Conservation (phyloP, 1,140 invertebrate genomes). For the Drosophila micromelanica region DNA sequence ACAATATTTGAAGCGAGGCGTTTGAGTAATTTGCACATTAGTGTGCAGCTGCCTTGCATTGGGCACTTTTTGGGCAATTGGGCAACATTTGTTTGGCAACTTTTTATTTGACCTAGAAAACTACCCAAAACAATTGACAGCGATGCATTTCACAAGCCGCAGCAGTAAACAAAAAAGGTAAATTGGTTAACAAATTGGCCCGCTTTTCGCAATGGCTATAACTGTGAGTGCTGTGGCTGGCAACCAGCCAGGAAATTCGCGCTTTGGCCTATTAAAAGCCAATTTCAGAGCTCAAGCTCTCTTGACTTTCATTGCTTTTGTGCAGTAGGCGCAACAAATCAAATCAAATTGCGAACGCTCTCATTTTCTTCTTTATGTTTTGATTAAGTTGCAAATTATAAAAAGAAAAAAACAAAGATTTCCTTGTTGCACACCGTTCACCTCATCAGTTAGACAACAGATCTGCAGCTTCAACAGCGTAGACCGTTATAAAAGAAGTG, state of each 20-base stretch:
- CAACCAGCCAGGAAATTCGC: slow-evolving; percentile 63
- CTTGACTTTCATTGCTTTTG: slow-evolving; percentile 53
- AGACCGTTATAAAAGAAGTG: slow-evolving; percentile 16
- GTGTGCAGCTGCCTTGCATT: slow-evolving; percentile 38
- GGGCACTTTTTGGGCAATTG: slow-evolving; percentile 3
- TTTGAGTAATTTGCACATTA: slow-evolving; percentile 71
- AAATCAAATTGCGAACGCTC: slow-evolving; percentile 21
- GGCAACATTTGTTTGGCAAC: slow-evolving; percentile 21
- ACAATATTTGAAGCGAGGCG: slow-evolving; percentile 14
- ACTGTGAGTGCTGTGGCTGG: slow-evolving; percentile 39
- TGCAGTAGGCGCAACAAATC: slow-evolving; percentile 45
- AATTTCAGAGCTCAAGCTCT: slow-evolving; percentile 47
- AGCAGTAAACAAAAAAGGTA: slow-evolving; percentile 11
- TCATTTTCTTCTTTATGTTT: neutral
- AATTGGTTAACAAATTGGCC: slow-evolving; percentile 58
- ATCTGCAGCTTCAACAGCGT: neutral
- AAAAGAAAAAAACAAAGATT: slow-evolving; percentile 37
- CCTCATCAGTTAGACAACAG: slow-evolving; percentile 35
- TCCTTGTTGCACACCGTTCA: slow-evolving; percentile 70
- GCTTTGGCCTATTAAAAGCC: slow-evolving; percentile 58
- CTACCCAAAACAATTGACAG: slow-evolving; percentile 24
- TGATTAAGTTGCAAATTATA: slow-evolving; percentile 36
- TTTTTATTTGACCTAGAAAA: slow-evolving; percentile 68
- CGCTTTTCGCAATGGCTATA: slow-evolving; percentile 44
- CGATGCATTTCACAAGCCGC: slow-evolving; percentile 53